Percentiles rank a stretch among this genome's conserved stretches.
Evolutionary conservation across 2,797 vertebrate genomes (phyloP).

Genomic region (Hapalemur alaotrensis): DNA sequence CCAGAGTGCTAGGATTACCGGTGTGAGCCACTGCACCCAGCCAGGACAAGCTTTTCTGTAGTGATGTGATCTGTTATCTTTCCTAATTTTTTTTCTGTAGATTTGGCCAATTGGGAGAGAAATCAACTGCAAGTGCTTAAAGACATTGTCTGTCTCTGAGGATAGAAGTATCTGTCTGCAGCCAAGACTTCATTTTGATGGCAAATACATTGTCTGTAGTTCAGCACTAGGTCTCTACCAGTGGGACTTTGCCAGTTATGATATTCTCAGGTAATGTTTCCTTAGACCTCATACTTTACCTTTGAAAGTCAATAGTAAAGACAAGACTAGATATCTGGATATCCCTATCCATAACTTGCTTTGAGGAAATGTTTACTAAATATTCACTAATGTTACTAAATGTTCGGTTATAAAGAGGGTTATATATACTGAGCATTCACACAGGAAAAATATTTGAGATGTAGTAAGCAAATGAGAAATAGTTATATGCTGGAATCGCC

Average conservation of each 20-base stretch:
- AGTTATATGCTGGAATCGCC: background rate
- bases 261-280: slow-evolving; percentile 93
- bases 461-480: background rate
- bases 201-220: slow-evolving; percentile 96
- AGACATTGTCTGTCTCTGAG: slow-evolving; percentile 96
- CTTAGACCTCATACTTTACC: background rate
- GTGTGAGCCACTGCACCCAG: too few relatives aligned
- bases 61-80: background rate
- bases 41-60: slow-evolving; percentile 6
- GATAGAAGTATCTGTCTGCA: slow-evolving; percentile 97
- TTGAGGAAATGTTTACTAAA: background rate
- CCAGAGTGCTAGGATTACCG: too few relatives aligned
- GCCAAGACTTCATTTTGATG: slow-evolving; percentile 97
- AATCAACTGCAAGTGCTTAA: slow-evolving; percentile 98
- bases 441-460: slow-evolving; percentile 22
- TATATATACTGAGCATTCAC: background rate
- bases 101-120: slow-evolving; percentile 98
- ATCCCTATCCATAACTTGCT: background rate
- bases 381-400: background rate
- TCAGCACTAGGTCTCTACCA: slow-evolving; percentile 97
- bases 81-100: slow-evolving; percentile 82
- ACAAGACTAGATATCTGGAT: background rate
- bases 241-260: slow-evolving; percentile 99
- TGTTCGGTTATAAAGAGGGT: background rate
- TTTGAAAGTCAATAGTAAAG: slow-evolving; percentile 39